Base-by-base conservation (phyloP, 2,888 invertebrate genomes). In the Archips crataeganus region DNA sequence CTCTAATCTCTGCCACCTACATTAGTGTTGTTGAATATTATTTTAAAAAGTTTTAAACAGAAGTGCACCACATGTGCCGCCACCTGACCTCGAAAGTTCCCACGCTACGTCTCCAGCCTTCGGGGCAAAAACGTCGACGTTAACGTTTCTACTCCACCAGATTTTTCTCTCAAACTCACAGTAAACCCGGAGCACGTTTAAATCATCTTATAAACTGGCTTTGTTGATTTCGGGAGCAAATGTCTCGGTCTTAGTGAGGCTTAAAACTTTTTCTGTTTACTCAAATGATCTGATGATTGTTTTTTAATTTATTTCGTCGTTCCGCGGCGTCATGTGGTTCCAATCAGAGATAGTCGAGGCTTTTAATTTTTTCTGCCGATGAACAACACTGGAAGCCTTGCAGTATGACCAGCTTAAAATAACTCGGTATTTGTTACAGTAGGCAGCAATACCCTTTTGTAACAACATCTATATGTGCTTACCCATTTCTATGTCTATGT, bases 281-380 rank as follows among this genome's bases (percentile, higher is more conserved):
- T 90, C 87, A 93, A 94, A 94, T 91, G 91, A 91, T 89, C 90
- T 92, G 90, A 90, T 92, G 92, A 93, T 94, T 92, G 93, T 94
- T 94, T 94, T 93, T 94, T 92, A 93, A 93, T 93, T 93, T 93
- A 91, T 93, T 92, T 87, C 87, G 86, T 89, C 87, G 87, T 86
- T 90, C 87, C 80, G 80, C 87, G 85, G 84, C 87, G 92, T 93
- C 94, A 94, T 94, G 88, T 94, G 94, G 90, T 93, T 94, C 90
- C 93, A 94, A 94, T 94, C 94, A 93, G 86, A 80, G 87, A 77
- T 79, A 79, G 86, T 81, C 84, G 83, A 88, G 81, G 87, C 88
- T 89, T 91, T 91, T 89, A 87, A 85, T 83, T 86, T 90, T 91
- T 92, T 91, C 89, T 65, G 34, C 10, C 15, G 10, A 51, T 51